These are phyloP conservation scores for Conus ventricosus DNA, from an alignment of 1,140 invertebrate species.

Conservation along the genomic window DNA sequence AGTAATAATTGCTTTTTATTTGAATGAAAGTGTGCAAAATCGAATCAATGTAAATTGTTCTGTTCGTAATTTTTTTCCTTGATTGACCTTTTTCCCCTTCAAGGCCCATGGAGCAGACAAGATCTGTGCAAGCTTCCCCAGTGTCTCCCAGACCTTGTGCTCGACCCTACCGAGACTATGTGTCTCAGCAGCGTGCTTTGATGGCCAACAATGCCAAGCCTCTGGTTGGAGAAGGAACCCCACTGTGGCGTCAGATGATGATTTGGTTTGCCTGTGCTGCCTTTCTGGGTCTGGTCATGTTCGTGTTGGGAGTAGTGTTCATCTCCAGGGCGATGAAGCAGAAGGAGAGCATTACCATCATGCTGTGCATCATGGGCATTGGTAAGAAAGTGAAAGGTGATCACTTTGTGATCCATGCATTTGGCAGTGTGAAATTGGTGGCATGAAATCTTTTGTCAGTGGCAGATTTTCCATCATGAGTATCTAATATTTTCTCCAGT, in stretches of 20 bases:
- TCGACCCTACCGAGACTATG: slow-evolving; percentile 44
- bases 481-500: neutral
- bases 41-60: neutral
- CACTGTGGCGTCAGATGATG: slow-evolving; percentile 61
- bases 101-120: slow-evolving; percentile 18
- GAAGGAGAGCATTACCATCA: slow-evolving; percentile 60
- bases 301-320: slow-evolving; percentile 57
- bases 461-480: neutral
- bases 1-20: neutral
- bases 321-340: slow-evolving; percentile 56
- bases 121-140: slow-evolving; percentile 29
- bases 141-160: slow-evolving; percentile 45
- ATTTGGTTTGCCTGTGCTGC: slow-evolving; percentile 61
- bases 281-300: slow-evolving; percentile 58
- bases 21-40: neutral
- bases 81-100: neutral
- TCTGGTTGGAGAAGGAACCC: slow-evolving; percentile 45
- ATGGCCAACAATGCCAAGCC: slow-evolving; percentile 32
- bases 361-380: slow-evolving; percentile 68
- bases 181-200: slow-evolving; percentile 39
- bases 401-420: neutral
- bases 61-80: neutral
- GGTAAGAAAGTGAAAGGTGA: slow-evolving; percentile 47
- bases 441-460: neutral
- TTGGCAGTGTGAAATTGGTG: neutral